A percentile compares a stretch with the other conserved stretches of the same genome.
Conservation (phyloP, 2,888 invertebrate species). For the Sarcophaga variegata region DNA sequence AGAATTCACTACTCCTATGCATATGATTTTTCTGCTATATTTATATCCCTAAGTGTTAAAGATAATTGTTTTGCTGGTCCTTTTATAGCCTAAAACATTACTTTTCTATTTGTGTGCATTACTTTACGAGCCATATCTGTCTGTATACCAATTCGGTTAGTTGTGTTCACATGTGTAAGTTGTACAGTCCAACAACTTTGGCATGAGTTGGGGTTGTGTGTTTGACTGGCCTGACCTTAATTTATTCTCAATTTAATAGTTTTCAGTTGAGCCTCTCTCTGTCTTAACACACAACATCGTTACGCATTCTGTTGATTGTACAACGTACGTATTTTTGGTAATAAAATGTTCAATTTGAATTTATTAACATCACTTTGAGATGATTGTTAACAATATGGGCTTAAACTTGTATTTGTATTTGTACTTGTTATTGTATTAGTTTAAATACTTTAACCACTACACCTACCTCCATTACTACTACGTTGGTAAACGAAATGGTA, state of each 20-base stretch:
- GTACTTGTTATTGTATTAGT: background rate
- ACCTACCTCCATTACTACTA: background rate
- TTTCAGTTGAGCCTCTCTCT: background rate
- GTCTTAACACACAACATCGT: background rate
- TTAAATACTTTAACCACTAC: too few relatives aligned
- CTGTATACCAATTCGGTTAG: too few relatives aligned
- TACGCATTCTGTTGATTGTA: background rate
- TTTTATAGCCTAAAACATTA: too few relatives aligned
- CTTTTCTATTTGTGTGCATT: too few relatives aligned
- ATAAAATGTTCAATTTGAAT: conserved; percentile 31
- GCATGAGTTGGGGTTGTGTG: background rate
- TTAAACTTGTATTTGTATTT: background rate
- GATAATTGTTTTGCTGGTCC: too few relatives aligned
- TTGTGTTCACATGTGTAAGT: too few relatives aligned
- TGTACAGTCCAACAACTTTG: too few relatives aligned
- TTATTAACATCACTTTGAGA: conserved; percentile 23
- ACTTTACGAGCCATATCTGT: too few relatives aligned
- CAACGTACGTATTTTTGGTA: background rate
- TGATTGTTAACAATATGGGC: conserved; percentile 5
- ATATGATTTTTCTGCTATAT: too few relatives aligned
- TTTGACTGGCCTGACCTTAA: background rate
- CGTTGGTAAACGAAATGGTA: background rate
- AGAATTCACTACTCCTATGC: too few relatives aligned
- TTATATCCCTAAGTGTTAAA: too few relatives aligned
- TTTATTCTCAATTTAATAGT: background rate